Percentiles rank a stretch among this genome's conserved stretches.
phyloP scores from a whole-genome alignment of 2,113 vertebrate species.

The Dermatemys mawii region DNA sequence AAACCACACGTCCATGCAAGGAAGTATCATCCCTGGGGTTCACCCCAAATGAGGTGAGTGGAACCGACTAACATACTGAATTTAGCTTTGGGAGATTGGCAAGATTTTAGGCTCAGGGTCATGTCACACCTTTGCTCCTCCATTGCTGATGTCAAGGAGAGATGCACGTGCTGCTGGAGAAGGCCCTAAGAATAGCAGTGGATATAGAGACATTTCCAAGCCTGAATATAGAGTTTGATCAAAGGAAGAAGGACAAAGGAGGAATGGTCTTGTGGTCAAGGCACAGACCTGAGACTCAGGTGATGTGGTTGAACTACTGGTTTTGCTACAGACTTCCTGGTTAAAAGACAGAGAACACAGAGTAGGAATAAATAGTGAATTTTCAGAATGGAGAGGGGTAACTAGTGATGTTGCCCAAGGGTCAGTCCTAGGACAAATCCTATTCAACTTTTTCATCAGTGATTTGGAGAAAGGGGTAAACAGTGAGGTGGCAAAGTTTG shows the following conservation, averaged over 20 bases:
- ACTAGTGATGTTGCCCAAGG: too few species aligned
- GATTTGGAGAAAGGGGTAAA: too few species aligned
- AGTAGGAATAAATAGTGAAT: too few species aligned
- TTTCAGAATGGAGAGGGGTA: too few species aligned
- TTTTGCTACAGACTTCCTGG: neutral
- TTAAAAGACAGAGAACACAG: too few species aligned
- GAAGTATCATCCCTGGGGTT: neutral
- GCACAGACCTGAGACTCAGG: rapidly evolving
- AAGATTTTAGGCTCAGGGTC: neutral
- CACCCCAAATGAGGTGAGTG: rapidly evolving
- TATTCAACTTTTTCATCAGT: too few species aligned
- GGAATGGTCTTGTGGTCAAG: neutral
- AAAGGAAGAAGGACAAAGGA: neutral
- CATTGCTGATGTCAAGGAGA: neutral
- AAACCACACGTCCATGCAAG: neutral
- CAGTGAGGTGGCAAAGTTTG: too few species aligned
- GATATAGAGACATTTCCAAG: neutral
- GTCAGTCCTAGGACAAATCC: too few species aligned
- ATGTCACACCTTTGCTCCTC: neutral
- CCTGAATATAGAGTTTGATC: neutral
- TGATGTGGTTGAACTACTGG: neutral
- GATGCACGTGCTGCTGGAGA: neutral
- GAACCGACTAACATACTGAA: neutral
- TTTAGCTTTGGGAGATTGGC: neutral
- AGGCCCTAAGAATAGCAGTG: neutral